phyloP scores from a whole-genome alignment of 2,113 vertebrate species.

The Sinocyclocheilus anophthalmus region DNA sequence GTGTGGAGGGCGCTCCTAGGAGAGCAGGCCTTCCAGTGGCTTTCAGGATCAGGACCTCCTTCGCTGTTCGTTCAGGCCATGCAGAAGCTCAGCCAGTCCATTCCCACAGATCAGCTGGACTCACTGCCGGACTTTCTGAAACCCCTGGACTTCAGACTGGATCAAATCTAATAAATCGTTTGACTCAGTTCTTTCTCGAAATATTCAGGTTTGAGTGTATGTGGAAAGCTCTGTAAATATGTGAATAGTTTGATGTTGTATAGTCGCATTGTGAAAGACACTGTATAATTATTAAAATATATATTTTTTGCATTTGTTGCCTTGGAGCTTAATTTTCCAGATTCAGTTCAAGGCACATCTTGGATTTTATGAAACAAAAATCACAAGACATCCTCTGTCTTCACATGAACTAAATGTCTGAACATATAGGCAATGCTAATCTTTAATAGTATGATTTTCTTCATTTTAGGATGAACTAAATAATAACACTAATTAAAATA shows the following conservation, averaged over 20 bases:
- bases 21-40: slow-evolving; percentile 80
- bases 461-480: neutral
- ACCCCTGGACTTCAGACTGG: slow-evolving; percentile 80
- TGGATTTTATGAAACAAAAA: neutral
- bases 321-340: neutral
- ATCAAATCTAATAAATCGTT: slow-evolving; percentile 22
- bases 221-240: slow-evolving; percentile 46
- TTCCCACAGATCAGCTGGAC: slow-evolving; percentile 78
- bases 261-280: neutral
- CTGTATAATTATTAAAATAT: slow-evolving; percentile 34
- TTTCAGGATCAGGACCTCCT: slow-evolving; percentile 80
- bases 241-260: slow-evolving; percentile 32
- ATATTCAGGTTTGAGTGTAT: neutral
- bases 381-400: neutral
- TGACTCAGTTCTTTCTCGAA: neutral
- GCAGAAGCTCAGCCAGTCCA: slow-evolving; percentile 83
- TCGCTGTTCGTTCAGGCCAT: slow-evolving; percentile 85
- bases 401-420: neutral
- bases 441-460: neutral
- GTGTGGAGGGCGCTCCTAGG: slow-evolving; percentile 84
- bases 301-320: slow-evolving; percentile 13
- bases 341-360: neutral
- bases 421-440: neutral
- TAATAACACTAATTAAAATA: neutral
- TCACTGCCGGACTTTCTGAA: slow-evolving; percentile 85